phyloP scores from a whole-genome alignment of 2,797 vertebrate species.

The Notamacropus eugenii region DNA sequence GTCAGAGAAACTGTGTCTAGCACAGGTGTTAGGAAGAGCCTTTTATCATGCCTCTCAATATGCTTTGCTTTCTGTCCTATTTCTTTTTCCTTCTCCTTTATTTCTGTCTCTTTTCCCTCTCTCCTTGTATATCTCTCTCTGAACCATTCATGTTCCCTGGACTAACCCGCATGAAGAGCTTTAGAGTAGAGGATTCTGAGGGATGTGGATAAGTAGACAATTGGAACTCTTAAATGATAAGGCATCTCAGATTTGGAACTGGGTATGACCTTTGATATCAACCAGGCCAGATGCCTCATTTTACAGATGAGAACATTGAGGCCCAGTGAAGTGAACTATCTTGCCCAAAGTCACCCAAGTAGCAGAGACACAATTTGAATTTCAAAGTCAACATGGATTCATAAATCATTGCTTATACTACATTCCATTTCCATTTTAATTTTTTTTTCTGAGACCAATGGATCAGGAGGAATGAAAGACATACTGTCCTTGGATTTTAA shows the following conservation, averaged over 20 bases:
- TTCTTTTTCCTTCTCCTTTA: background rate
- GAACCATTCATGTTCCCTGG: background rate
- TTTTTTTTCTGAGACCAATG: too few relatives aligned
- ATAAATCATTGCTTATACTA: background rate
- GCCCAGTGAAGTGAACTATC: background rate
- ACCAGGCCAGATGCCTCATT: background rate
- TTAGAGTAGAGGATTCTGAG: background rate
- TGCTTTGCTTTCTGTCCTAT: background rate
- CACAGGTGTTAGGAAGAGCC: background rate
- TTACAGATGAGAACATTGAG: background rate
- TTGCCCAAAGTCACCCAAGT: background rate
- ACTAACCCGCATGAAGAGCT: background rate
- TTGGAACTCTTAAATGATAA: background rate
- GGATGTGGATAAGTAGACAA: background rate
- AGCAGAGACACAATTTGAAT: background rate
- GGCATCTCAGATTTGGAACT: background rate
- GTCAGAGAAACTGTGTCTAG: background rate
- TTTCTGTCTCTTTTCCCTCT: background rate
- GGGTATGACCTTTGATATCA: background rate
- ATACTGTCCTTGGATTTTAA: too few relatives aligned
- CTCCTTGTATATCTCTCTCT: background rate
- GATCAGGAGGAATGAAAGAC: background rate
- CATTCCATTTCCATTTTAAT: too few relatives aligned
- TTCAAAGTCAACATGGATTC: background rate
- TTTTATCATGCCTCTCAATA: background rate